These are phyloP conservation scores for Aquatica leii DNA, from an alignment of 2,888 invertebrate species.

Conservation along the genomic window DNA sequence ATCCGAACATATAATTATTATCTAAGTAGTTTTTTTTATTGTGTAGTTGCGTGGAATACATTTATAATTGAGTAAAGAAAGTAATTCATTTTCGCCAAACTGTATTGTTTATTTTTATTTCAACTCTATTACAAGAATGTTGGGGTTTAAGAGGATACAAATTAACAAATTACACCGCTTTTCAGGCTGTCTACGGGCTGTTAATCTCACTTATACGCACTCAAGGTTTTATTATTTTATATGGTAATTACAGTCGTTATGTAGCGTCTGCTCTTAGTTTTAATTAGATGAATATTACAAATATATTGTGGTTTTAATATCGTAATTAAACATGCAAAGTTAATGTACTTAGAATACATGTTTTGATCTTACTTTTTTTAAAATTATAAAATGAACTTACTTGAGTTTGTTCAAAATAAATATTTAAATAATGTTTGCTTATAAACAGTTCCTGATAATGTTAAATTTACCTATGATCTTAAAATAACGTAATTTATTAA, in stretches of 20 bases:
- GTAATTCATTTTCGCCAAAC: too few relatives aligned
- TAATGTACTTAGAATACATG: not conserved
- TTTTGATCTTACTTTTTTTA: too few relatives aligned
- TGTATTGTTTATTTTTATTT: not conserved
- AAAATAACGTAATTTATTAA: too few relatives aligned
- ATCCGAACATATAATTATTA: too few relatives aligned
- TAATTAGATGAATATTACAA: constrained; percentile 17
- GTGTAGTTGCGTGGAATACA: too few relatives aligned
- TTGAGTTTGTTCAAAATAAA: too few relatives aligned
- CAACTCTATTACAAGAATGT: constrained; percentile 3
- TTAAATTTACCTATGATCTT: too few relatives aligned
- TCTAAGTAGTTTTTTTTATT: too few relatives aligned
- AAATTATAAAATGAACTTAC: too few relatives aligned
- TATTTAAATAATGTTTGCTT: too few relatives aligned
- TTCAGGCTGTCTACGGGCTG: constrained; percentile 27
- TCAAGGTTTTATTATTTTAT: constrained; percentile 42
- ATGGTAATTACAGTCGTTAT: constrained; percentile 28
- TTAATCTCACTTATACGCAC: constrained; percentile 42
- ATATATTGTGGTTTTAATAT: not conserved
- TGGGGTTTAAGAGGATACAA: constrained; percentile 22
- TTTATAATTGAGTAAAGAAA: too few relatives aligned
- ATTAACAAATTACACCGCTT: constrained; percentile 30
- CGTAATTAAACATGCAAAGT: not conserved
- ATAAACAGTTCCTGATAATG: too few relatives aligned
- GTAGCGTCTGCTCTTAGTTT: constrained; percentile 20